Conservation (phyloP, 2,113 vertebrate species). For the Galbula dea region DNA sequence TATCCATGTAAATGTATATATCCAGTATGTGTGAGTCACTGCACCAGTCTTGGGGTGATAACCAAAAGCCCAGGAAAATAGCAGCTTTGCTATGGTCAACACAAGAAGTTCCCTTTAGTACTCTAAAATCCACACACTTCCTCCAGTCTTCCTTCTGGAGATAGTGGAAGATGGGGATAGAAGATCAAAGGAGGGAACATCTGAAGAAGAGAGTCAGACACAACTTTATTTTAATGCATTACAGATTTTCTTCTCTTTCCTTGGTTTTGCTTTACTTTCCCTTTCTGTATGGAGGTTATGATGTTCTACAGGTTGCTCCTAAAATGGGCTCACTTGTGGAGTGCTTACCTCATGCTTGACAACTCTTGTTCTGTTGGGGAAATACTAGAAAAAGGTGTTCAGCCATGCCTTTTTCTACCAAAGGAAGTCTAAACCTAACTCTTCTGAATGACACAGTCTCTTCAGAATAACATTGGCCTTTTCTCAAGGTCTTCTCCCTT, state of each 20-base stretch:
- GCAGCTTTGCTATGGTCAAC: neutral
- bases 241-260: neutral
- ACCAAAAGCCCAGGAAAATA: neutral
- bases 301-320: neutral
- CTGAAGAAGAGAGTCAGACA: neutral
- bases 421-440: neutral
- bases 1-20: neutral
- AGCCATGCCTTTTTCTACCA: neutral
- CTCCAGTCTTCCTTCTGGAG: neutral
- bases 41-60: neutral
- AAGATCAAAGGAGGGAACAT: neutral
- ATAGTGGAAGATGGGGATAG: neutral
- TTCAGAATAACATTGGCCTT: neutral
- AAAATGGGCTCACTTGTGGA: neutral
- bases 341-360: neutral
- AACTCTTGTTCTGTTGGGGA: neutral
- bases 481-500: neutral
- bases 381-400: neutral
- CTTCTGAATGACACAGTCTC: neutral
- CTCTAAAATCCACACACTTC: neutral
- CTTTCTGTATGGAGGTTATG: neutral
- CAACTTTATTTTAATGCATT: neutral
- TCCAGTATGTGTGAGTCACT: rapidly evolving
- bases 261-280: neutral
- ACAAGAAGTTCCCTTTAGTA: neutral